These are phyloP conservation scores for Tympanoctomys barrerae DNA, from an alignment of 2,797 vertebrate genomes.

Conservation along the genomic window DNA sequence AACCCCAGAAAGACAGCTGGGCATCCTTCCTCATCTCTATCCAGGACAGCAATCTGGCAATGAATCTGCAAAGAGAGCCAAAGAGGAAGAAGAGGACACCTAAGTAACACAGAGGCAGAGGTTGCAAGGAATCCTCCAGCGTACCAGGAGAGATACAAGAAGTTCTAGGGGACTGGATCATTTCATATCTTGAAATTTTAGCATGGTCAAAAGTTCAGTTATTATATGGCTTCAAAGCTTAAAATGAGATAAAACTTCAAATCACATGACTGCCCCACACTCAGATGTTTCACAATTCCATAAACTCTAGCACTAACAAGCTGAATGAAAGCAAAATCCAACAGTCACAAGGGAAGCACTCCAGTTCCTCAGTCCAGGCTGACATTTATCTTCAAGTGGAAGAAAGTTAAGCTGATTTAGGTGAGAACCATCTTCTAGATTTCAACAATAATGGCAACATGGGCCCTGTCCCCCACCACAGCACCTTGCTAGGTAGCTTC, in stretches of 20 bases:
- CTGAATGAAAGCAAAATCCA: constrained; percentile 18
- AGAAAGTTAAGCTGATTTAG: background rate
- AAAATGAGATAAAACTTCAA: constrained; percentile 56
- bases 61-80: constrained; percentile 45
- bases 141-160: background rate
- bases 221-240: constrained; percentile 18
- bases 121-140: constrained; percentile 48
- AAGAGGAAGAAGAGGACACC: background rate
- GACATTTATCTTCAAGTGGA: constrained; percentile 36
- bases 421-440: background rate
- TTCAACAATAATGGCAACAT: background rate
- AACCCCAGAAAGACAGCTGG: constrained; percentile 83
- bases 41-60: constrained; percentile 73
- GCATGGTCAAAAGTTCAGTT: background rate
- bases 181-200: constrained; percentile 40
- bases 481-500: background rate
- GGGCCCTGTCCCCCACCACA: background rate
- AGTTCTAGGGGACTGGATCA: constrained; percentile 3
- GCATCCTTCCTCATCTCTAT: constrained; percentile 78
- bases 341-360: background rate
- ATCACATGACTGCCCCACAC: constrained; percentile 44
- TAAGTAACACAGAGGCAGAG: background rate
- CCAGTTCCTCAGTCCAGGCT: background rate
- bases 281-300: background rate
- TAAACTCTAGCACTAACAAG: constrained; percentile 40